Conservation (phyloP, 2,797 vertebrate genomes). For the Pipistrellus kuhlii region DNA sequence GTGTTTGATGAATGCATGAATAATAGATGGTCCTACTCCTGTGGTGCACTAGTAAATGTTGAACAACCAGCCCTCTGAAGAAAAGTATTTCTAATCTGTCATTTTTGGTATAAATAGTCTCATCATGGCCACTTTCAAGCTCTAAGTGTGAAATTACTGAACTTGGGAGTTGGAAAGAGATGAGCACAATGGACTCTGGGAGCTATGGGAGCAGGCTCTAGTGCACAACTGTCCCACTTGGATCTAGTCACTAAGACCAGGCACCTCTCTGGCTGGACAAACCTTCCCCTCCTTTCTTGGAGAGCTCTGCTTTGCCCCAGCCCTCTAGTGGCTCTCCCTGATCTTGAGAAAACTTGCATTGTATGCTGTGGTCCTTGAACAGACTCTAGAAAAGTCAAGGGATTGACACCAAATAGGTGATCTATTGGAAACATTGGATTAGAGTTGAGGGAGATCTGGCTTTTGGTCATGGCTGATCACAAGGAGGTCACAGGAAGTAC, state of each 20-base stretch:
- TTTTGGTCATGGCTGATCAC: not conserved
- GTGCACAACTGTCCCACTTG: not conserved
- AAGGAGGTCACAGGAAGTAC: not conserved
- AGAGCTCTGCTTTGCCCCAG: not conserved
- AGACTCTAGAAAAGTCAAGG: not conserved
- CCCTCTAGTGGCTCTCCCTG: not conserved
- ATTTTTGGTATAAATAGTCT: not conserved
- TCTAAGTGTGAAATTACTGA: not conserved
- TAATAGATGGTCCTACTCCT: not conserved
- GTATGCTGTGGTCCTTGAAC: not conserved
- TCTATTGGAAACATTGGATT: not conserved
- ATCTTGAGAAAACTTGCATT: not conserved
- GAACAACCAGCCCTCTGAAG: not conserved
- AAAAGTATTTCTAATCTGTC: not conserved
- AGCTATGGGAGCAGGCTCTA: not conserved
- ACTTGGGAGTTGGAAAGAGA: not conserved
- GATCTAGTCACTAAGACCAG: not conserved
- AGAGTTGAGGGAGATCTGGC: not conserved
- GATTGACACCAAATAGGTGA: not conserved
- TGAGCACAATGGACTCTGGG: not conserved
- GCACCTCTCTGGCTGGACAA: not conserved
- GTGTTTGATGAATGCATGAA: not conserved
- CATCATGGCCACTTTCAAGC: not conserved
- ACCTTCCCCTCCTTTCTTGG: not conserved
- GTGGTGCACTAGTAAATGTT: not conserved